Percentiles rank a stretch among this genome's conserved stretches.
Evolutionary conservation across 1,140 invertebrate genomes (phyloP).

Genomic region (Adelges cooleyi): DNA sequence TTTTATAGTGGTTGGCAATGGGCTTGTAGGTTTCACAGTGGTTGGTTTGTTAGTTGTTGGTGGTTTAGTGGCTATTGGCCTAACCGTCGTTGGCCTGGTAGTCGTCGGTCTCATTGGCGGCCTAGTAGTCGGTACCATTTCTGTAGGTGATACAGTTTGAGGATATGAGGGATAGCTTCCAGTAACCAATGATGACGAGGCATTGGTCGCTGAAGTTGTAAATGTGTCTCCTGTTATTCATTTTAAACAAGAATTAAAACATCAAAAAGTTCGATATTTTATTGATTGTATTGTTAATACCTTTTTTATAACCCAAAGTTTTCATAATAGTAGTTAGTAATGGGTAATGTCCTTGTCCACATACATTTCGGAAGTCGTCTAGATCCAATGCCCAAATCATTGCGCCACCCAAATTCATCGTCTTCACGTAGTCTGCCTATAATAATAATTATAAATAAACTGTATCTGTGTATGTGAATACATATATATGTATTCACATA

Average conservation of each 20-base stretch:
- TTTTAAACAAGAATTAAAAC: too few species aligned
- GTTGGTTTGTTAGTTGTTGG: background rate
- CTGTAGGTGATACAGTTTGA: too few species aligned
- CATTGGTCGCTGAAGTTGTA: too few species aligned
- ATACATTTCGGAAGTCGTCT: conserved; percentile 47
- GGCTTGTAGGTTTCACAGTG: background rate
- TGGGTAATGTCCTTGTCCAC: conserved; percentile 62
- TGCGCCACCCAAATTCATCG: conserved; percentile 66
- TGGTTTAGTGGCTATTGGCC: background rate
- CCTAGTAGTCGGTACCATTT: too few species aligned
- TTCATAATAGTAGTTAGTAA: conserved; percentile 56
- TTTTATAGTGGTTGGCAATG: background rate
- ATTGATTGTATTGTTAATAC: background rate
- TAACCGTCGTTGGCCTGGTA: background rate
- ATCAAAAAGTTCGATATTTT: too few species aligned
- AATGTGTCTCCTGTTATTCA: too few species aligned
- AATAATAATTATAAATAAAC: conserved; percentile 11
- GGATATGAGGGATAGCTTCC: too few species aligned
- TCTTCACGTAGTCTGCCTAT: conserved; percentile 55
- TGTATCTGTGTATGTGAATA: too few species aligned
- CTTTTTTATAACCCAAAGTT: conserved; percentile 32
- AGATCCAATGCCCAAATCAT: conserved; percentile 79
- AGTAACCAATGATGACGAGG: too few species aligned
- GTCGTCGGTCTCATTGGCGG: background rate
- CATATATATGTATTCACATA: too few species aligned